A percentile compares a stretch with the other conserved stretches of the same genome.
Evolutionary conservation across 2,888 invertebrate species (phyloP).

Genomic region (Crocallis elinguaria): DNA sequence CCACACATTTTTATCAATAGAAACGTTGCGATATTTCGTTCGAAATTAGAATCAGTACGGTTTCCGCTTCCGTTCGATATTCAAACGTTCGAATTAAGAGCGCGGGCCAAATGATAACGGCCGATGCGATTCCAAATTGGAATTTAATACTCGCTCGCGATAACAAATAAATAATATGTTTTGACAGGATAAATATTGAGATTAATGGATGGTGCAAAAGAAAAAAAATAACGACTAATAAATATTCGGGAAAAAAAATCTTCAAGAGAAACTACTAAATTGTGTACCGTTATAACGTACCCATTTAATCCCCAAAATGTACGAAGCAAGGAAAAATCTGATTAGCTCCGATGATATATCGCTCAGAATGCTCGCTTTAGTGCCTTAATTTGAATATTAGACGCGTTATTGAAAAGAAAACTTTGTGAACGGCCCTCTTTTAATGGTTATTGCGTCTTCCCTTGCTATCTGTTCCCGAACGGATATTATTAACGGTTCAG

Average conservation of each 20-base stretch:
- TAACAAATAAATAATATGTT: not conserved
- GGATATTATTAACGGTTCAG: conserved; percentile 51
- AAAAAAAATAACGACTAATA: conserved; percentile 5
- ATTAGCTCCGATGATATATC: conserved; percentile 77
- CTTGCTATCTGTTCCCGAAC: conserved; percentile 58
- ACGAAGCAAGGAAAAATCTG: conserved; percentile 44
- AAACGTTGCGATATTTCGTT: conserved; percentile 80
- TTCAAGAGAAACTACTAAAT: conserved; percentile 38
- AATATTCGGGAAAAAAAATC: conserved; percentile 30
- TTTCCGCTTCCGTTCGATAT: conserved; percentile 84
- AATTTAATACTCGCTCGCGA: not conserved
- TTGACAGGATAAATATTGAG: not conserved
- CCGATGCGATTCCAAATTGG: conserved; percentile 43
- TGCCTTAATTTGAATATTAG: conserved; percentile 84
- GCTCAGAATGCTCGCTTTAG: conserved; percentile 75
- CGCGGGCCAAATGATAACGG: conserved; percentile 71
- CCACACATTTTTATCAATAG: conserved; percentile 81
- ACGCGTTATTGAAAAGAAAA: conserved; percentile 85
- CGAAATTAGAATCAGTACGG: conserved; percentile 83
- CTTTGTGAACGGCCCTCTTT: conserved; percentile 78
- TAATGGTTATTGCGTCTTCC: conserved; percentile 81
- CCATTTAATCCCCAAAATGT: conserved; percentile 43
- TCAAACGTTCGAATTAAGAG: conserved; percentile 76
- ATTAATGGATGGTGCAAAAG: not conserved
- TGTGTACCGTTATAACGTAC: conserved; percentile 33